Conservation (phyloP, 2,888 invertebrate species). For the Sisyra nigra region DNA sequence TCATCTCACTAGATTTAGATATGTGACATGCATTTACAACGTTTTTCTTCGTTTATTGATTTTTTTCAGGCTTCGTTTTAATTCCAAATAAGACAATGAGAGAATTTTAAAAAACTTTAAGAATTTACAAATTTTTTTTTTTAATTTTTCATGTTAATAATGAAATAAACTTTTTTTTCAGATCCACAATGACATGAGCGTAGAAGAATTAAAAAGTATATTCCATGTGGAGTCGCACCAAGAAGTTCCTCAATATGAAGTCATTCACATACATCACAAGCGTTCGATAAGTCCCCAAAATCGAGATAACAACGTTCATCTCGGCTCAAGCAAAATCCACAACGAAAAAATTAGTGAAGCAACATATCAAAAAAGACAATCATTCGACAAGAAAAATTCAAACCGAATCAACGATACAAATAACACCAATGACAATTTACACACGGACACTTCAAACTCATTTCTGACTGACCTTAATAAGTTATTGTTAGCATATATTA, state of each 20-base stretch:
- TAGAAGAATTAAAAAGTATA: conserved; percentile 61
- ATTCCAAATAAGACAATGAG: not conserved
- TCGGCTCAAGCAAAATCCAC: conserved; percentile 21
- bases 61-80: no score
- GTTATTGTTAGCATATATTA: no score
- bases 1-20: no score
- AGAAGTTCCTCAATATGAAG: conserved; percentile 67
- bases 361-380: conserved; percentile 8
- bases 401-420: conserved; percentile 13
- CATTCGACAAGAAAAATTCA: conserved; percentile 27
- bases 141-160: no score
- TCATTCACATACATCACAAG: conserved; percentile 54
- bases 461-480: no score
- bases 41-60: no score
- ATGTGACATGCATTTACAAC: no score
- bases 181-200: conserved; percentile 81
- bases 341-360: conserved; percentile 2
- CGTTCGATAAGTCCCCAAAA: conserved; percentile 23
- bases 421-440: conserved; percentile 10
- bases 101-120: not conserved
- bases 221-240: conserved; percentile 66
- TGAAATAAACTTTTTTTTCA: conserved; percentile 27
- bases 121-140: no score
- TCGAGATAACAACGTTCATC: conserved; percentile 13
- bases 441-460: no score